These are phyloP conservation scores for Channa maculata DNA, from an alignment of 2,113 vertebrate species.

Conservation along the genomic window DNA sequence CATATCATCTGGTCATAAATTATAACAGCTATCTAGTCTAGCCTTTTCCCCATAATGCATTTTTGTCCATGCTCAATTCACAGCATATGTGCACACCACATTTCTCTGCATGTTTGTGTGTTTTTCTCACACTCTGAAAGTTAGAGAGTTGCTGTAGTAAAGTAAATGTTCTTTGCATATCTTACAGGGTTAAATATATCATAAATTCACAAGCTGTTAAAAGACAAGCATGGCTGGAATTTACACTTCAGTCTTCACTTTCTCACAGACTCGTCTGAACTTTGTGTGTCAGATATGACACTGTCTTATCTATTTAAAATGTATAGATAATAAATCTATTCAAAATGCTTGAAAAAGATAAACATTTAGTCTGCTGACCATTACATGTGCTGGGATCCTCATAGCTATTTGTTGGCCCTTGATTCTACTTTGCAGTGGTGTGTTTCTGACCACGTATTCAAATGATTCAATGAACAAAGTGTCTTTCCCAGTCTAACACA, in stretches of 20 bases:
- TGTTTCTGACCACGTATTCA: too few relatives aligned
- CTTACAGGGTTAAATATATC: conserved; percentile 78
- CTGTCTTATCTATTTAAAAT: conserved; percentile 27
- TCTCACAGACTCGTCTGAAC: conserved; percentile 47
- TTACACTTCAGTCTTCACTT: conserved; percentile 76
- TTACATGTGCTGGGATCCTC: too few relatives aligned
- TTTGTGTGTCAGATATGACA: conserved; percentile 36
- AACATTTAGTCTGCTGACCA: too few relatives aligned
- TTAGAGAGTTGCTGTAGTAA: conserved; percentile 52
- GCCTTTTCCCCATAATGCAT: not conserved
- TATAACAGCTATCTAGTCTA: not conserved
- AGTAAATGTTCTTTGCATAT: conserved; percentile 62
- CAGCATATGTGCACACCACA: not conserved
- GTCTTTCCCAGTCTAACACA: not conserved
- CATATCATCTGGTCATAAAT: not conserved
- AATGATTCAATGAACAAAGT: too few relatives aligned
- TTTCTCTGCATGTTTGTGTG: conserved; percentile 42
- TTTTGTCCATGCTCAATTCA: conserved; percentile 2
- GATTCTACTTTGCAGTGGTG: too few relatives aligned
- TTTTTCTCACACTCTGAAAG: conserved; percentile 36
- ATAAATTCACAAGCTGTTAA: conserved; percentile 80
- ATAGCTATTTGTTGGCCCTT: too few relatives aligned
- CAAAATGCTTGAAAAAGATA: not conserved
- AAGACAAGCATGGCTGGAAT: conserved; percentile 80
- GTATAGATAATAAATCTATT: not conserved